Conservation (phyloP, 2,797 vertebrate genomes). For the Etheostoma nigrum region DNA sequence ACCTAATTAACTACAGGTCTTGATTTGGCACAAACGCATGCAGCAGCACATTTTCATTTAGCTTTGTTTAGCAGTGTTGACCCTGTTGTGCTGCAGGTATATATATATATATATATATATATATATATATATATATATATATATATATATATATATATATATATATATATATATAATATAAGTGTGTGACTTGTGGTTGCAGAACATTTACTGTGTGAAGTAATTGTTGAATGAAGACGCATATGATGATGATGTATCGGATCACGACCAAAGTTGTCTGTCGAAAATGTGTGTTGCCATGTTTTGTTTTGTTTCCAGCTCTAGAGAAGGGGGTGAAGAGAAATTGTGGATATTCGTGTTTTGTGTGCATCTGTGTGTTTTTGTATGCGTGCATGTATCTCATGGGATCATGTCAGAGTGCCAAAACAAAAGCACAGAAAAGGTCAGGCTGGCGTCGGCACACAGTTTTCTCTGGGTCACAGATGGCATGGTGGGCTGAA, state of each 20-base stretch:
- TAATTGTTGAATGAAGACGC: slow-evolving; percentile 44
- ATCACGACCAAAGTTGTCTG: slow-evolving; percentile 26
- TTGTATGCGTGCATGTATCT: slow-evolving; percentile 18
- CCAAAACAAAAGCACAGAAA: slow-evolving; percentile 71
- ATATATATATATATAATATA: background rate
- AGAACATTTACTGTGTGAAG: slow-evolving; percentile 8
- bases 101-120: slow-evolving; percentile 4
- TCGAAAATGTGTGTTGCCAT: slow-evolving; percentile 31
- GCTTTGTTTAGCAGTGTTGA: slow-evolving; percentile 39
- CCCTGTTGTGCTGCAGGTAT: slow-evolving; percentile 44
- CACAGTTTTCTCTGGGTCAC: slow-evolving; percentile 76
- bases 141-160: too few species aligned
- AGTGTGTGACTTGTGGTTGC: slow-evolving; percentile 36
- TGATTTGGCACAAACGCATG: slow-evolving; percentile 45
- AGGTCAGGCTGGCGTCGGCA: slow-evolving; percentile 76
- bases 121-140: too few species aligned
- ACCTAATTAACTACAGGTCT: slow-evolving; percentile 71
- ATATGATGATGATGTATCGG: slow-evolving; percentile 63
- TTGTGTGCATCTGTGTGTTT: slow-evolving; percentile 7
- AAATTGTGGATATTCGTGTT: slow-evolving; percentile 24
- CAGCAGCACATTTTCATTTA: slow-evolving; percentile 43
- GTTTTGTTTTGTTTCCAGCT: slow-evolving; percentile 3
- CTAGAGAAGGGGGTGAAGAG: background rate
- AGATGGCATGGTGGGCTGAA: slow-evolving; percentile 73
- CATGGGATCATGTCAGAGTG: slow-evolving; percentile 52